phyloP scores from a whole-genome alignment of 1,140 invertebrate genomes.

The Dendrolimus punctatus region DNA sequence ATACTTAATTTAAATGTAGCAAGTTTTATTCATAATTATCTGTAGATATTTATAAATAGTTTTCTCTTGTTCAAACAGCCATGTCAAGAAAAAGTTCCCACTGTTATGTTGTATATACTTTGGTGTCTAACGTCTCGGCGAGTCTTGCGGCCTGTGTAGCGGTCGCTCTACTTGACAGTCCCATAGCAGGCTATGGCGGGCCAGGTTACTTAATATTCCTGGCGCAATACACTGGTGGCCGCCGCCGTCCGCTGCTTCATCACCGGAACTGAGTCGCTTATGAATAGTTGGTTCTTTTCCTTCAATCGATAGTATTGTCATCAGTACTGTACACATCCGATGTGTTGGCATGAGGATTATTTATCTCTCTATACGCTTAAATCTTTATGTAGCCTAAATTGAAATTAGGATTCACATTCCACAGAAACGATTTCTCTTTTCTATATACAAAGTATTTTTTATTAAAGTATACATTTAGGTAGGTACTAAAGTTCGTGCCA shows the following conservation, averaged over 20 bases:
- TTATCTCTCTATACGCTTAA: too few relatives aligned
- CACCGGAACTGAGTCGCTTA: slow-evolving; percentile 43
- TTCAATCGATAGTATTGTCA: slow-evolving; percentile 38
- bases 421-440: too few relatives aligned
- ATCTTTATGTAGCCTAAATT: too few relatives aligned
- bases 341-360: not conserved
- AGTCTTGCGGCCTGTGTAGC: not conserved
- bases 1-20: too few relatives aligned
- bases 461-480: too few relatives aligned
- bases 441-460: too few relatives aligned
- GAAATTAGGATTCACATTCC: too few relatives aligned
- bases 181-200: slow-evolving; percentile 4
- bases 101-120: not conserved
- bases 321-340: slow-evolving; percentile 19
- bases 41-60: too few relatives aligned
- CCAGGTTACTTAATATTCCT: slow-evolving; percentile 30
- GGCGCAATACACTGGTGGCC: slow-evolving; percentile 26
- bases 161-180: slow-evolving; percentile 15
- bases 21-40: too few relatives aligned
- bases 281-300: slow-evolving; percentile 37
- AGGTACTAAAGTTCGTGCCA: too few relatives aligned
- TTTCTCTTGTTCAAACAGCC: too few relatives aligned
- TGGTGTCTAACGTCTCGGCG: not conserved
- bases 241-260: slow-evolving; percentile 23
- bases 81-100: too few relatives aligned